Evolutionary conservation across 37 sponge, comb jelly and placozoan genomes (phyloP).

Genomic region (Beroe ovata): DNA sequence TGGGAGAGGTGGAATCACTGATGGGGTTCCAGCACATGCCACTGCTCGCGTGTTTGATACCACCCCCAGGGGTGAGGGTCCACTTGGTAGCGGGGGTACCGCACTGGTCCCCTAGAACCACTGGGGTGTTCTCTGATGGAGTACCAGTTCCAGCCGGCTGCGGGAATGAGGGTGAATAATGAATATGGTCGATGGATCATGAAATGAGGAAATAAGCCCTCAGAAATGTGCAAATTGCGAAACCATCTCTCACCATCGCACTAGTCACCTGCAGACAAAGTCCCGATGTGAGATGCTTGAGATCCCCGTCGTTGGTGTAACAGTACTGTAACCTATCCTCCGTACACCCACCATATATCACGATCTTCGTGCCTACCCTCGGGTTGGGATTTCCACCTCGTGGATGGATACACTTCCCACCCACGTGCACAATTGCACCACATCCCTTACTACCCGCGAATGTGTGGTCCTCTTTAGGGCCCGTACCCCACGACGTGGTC

Average conservation of each 20-base stretch:
- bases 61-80: conserved; percentile 40
- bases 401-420: conserved; percentile 60
- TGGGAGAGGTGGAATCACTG: conserved; percentile 6
- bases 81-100: conserved; percentile 46
- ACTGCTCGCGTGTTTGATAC: conserved; percentile 61
- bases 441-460: conserved; percentile 65
- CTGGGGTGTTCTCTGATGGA: background rate
- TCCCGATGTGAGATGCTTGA: conserved; percentile 59
- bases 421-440: conserved; percentile 27
- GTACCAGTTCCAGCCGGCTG: background rate
- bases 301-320: conserved; percentile 58
- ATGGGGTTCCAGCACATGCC: conserved; percentile 61
- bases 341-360: conserved; percentile 40
- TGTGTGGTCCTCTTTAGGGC: conserved; percentile 68
- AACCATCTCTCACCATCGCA: background rate
- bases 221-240: no score
- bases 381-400: conserved; percentile 49
- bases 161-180: no score
- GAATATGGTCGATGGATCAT: no score
- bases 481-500: conserved; percentile 46
- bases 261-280: conserved; percentile 25
- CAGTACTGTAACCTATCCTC: conserved; percentile 67
- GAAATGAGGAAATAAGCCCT: no score
- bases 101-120: conserved; percentile 26
- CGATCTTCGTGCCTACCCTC: background rate